These are phyloP conservation scores for Tetramorium alpestre DNA, from an alignment of 1,140 invertebrate species.

Conservation along the genomic window DNA sequence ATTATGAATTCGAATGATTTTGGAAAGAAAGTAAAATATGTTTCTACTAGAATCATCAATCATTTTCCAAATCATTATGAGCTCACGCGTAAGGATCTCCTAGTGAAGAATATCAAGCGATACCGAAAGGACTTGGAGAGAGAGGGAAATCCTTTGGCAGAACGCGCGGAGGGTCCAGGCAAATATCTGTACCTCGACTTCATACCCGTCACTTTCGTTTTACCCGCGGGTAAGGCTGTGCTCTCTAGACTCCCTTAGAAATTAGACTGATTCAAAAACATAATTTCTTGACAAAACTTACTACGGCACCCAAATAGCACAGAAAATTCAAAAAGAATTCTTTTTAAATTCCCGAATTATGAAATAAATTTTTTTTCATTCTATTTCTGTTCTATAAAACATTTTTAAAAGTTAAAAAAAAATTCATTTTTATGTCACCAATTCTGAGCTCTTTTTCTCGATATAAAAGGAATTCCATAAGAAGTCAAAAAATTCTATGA, in stretches of 20 bases:
- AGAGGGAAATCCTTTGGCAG: conserved; percentile 94
- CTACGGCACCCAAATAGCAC: too few relatives aligned
- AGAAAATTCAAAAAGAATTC: too few relatives aligned
- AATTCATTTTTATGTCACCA: too few relatives aligned
- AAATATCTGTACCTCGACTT: conserved; percentile 95
- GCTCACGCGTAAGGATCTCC: conserved; percentile 96
- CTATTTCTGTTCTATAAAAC: too few relatives aligned
- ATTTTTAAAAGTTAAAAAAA: too few relatives aligned
- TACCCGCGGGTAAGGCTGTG: conserved; percentile 90
- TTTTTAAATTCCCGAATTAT: too few relatives aligned
- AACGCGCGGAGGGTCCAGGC: conserved; percentile 90
- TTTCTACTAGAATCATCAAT: conserved; percentile 90
- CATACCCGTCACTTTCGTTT: conserved; percentile 96
- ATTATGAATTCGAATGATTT: neutral
- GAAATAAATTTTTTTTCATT: too few relatives aligned
- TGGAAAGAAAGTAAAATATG: neutral
- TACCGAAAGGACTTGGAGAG: conserved; percentile 96
- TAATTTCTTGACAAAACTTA: neutral
- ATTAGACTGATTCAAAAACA: neutral
- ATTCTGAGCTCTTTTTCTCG: too few relatives aligned
- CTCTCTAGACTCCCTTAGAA: neutral
- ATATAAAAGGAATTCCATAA: too few relatives aligned
- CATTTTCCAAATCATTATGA: conserved; percentile 98
- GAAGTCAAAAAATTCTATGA: too few relatives aligned
- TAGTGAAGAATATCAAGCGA: conserved; percentile 98